Evolutionary conservation across 2,797 vertebrate genomes (phyloP).

Genomic region (Adrianichthys oophorus): DNA sequence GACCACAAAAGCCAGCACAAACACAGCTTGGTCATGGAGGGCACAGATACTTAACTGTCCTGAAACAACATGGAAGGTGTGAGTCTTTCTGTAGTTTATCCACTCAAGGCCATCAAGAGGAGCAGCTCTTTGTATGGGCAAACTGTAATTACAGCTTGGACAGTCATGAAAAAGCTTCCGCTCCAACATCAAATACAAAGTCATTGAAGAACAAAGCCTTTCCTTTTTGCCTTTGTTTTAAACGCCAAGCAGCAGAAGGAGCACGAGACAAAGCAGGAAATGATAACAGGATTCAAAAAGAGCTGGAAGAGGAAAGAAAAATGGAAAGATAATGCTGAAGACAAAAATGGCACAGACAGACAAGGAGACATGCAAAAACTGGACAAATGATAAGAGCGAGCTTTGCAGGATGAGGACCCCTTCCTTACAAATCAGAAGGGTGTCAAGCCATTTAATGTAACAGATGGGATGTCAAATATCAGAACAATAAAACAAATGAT

Average conservation of each 20-base stretch:
- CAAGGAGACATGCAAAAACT: slow-evolving; percentile 54
- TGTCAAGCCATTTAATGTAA: slow-evolving; percentile 23
- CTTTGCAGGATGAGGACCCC: slow-evolving; percentile 19
- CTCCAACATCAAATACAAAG: slow-evolving; percentile 64
- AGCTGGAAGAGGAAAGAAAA: slow-evolving; percentile 25
- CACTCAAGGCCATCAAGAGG: slow-evolving; percentile 56
- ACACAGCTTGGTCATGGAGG: slow-evolving; percentile 8
- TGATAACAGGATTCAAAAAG: slow-evolving; percentile 53
- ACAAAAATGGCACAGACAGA: slow-evolving; percentile 35
- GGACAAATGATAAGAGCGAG: slow-evolving; percentile 64
- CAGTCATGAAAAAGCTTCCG: slow-evolving; percentile 62
- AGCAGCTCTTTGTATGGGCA: slow-evolving; percentile 40
- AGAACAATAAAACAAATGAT: slow-evolving; percentile 27
- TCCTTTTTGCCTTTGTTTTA: slow-evolving; percentile 57
- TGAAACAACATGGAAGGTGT: slow-evolving; percentile 41
- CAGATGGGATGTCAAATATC: slow-evolving; percentile 33
- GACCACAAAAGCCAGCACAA: slow-evolving; percentile 40
- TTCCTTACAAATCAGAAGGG: slow-evolving; percentile 3
- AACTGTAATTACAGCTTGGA: slow-evolving; percentile 63
- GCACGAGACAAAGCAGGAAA: slow-evolving; percentile 31
- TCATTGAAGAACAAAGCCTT: slow-evolving; percentile 60
- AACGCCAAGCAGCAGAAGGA: slow-evolving; percentile 50
- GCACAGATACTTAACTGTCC: slow-evolving; percentile 21
- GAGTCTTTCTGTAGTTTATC: slow-evolving; percentile 53
- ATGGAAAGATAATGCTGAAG: slow-evolving; percentile 45